Evolutionary conservation across 2,113 vertebrate genomes (phyloP).

Genomic region (Elanoides forficatus): DNA sequence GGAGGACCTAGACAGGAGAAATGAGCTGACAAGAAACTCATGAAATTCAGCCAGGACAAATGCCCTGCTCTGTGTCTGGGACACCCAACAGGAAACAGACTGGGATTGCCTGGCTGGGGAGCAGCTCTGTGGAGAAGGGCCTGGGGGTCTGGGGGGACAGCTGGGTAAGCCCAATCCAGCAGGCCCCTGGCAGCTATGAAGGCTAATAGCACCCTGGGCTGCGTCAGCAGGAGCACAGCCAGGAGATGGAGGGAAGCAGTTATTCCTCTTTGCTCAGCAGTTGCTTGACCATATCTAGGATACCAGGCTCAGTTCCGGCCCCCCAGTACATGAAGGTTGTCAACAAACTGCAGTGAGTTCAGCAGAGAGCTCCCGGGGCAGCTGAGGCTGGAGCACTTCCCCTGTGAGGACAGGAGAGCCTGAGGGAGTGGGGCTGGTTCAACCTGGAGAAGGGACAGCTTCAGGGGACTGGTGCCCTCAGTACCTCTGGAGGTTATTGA

Average conservation of each 20-base stretch:
- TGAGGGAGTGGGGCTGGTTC: background rate
- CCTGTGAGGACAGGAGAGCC: background rate
- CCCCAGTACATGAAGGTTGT: accelerated
- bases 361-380: background rate
- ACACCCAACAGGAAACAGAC: background rate
- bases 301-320: background rate
- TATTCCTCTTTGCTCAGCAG: background rate
- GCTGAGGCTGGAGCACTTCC: background rate
- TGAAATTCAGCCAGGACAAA: background rate
- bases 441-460: background rate
- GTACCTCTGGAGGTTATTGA: background rate
- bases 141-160: background rate
- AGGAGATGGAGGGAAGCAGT: background rate
- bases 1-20: background rate
- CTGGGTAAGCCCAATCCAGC: background rate
- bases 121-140: background rate
- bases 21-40: background rate
- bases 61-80: background rate
- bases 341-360: background rate
- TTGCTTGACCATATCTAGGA: background rate
- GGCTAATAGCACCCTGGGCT: background rate
- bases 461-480: background rate
- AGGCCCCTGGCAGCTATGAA: background rate
- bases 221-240: background rate
- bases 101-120: background rate